phyloP scores from a whole-genome alignment of 2,797 vertebrate genomes.

The Melanotaenia maccullochi region DNA sequence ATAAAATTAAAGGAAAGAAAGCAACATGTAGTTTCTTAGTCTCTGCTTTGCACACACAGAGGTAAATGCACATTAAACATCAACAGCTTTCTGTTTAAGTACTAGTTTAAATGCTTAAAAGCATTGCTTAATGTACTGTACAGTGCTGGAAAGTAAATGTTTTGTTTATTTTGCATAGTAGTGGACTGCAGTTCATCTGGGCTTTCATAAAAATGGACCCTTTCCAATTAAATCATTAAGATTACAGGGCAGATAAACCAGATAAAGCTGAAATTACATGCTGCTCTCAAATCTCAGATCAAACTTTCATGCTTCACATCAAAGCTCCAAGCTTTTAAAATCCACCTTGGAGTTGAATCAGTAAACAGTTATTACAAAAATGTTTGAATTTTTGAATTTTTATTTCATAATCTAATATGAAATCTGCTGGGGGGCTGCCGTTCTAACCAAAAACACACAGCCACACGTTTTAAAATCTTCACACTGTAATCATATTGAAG shows the following conservation, averaged over 20 bases:
- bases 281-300: background rate
- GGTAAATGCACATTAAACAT: background rate
- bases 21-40: background rate
- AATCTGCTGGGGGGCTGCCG: slow-evolving; percentile 6
- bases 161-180: slow-evolving; percentile 10
- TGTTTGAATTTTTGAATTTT: background rate
- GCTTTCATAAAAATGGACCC: slow-evolving; percentile 5
- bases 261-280: background rate
- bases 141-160: background rate
- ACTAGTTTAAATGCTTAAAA: slow-evolving; percentile 8
- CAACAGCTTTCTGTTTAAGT: background rate
- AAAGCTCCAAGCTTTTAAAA: background rate
- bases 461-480: background rate
- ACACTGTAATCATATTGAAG: slow-evolving; percentile 15
- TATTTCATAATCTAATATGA: slow-evolving; percentile 1
- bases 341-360: slow-evolving; percentile 7
- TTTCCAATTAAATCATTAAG: slow-evolving; percentile 22
- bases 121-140: background rate
- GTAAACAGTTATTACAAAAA: background rate
- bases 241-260: background rate
- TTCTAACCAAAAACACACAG: slow-evolving; percentile 13
- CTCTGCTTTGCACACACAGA: background rate
- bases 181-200: background rate
- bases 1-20: background rate
- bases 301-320: slow-evolving; percentile 2